Percentiles rank a stretch among this genome's conserved stretches.
phyloP scores from a whole-genome alignment of 2,113 vertebrate genomes.

The Illadopsis cleaveri region DNA sequence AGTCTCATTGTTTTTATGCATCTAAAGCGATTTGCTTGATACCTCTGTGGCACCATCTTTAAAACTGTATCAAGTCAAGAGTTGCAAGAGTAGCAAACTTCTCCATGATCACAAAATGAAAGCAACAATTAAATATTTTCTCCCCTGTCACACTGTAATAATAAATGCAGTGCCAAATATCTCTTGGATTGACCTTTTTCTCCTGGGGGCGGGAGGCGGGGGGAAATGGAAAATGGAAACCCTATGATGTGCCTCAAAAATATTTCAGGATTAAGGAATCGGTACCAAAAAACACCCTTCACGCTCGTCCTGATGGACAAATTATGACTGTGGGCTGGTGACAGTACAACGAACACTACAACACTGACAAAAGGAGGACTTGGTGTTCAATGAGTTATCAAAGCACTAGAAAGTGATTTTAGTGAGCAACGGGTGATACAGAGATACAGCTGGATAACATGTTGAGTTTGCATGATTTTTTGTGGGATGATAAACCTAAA shows the following conservation, averaged over 20 bases:
- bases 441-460: neutral
- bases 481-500: neutral
- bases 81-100: neutral
- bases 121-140: neutral
- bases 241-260: neutral
- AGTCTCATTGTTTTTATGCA: neutral
- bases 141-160: neutral
- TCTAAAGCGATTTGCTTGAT: neutral
- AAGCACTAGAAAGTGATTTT: neutral
- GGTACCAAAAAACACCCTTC: neutral
- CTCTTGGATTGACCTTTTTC: neutral
- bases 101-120: neutral
- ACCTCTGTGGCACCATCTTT: neutral
- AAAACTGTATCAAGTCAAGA: neutral
- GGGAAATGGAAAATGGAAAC: too few species aligned
- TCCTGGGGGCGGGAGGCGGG: too few species aligned
- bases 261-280: neutral
- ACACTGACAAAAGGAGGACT: neutral
- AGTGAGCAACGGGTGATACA: neutral
- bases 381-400: neutral
- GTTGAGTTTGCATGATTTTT: neutral
- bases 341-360: neutral
- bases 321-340: neutral
- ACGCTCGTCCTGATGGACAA: rapidly evolving
- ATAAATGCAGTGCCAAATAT: neutral